phyloP scores from a whole-genome alignment of 2,113 vertebrate species.

The Melanostigma gelatinosum region DNA sequence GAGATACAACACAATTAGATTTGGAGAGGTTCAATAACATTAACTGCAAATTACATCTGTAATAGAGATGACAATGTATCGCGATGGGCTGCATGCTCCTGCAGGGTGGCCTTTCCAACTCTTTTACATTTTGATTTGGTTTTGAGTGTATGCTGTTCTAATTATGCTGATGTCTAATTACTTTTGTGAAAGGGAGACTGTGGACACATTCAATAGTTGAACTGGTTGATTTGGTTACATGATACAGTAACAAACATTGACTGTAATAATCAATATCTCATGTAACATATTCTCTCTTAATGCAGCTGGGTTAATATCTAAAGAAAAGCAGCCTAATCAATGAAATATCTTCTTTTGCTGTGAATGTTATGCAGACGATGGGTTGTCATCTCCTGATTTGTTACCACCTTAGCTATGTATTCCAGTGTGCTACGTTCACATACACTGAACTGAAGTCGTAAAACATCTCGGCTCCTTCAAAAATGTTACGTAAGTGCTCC shows the following conservation, averaged over 20 bases:
- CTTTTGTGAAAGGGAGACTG: conserved; percentile 5
- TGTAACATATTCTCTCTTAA: background rate
- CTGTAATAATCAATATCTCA: background rate
- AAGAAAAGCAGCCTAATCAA: background rate
- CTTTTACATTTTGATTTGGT: conserved; percentile 17
- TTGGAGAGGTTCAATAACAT: background rate
- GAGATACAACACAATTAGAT: background rate
- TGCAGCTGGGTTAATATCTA: background rate
- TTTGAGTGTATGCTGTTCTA: background rate
- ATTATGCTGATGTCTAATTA: conserved; percentile 15
- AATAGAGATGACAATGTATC: background rate
- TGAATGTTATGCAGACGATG: background rate
- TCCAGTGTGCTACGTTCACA: background rate
- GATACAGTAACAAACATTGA: background rate
- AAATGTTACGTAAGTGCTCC: background rate
- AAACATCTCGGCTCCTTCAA: background rate
- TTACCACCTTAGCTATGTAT: too few species aligned
- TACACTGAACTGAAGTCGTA: background rate
- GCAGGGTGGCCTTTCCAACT: background rate
- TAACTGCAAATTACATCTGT: conserved; percentile 7
- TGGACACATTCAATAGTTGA: conserved; percentile 4
- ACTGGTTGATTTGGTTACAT: background rate
- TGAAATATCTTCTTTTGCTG: background rate
- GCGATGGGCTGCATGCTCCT: background rate
- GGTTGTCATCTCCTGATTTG: background rate